Evolutionary conservation across 2,797 vertebrate genomes (phyloP).

Genomic region (Rhinogobio ventralis): DNA sequence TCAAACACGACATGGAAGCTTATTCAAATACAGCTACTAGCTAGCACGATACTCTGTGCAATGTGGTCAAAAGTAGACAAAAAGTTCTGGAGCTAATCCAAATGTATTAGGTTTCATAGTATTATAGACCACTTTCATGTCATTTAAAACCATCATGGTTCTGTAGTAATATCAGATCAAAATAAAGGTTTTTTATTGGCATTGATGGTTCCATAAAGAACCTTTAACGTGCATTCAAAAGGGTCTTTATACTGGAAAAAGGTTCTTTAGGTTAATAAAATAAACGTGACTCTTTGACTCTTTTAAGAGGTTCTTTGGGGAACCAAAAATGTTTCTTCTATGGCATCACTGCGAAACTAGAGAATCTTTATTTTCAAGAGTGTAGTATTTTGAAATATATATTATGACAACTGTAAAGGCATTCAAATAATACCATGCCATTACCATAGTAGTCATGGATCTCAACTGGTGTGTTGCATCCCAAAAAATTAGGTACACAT

Average conservation of each 20-base stretch:
- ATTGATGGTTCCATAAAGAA: too few species aligned
- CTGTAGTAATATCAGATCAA: neutral
- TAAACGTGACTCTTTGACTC: too few species aligned
- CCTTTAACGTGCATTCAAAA: too few species aligned
- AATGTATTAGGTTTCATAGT: neutral
- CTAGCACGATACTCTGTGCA: neutral
- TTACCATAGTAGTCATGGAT: neutral
- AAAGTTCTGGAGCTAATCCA: neutral
- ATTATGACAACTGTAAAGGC: neutral
- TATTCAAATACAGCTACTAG: slow-evolving; percentile 42
- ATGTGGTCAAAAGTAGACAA: slow-evolving; percentile 6
- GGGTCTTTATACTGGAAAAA: too few species aligned
- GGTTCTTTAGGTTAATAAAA: too few species aligned
- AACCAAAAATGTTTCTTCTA: too few species aligned
- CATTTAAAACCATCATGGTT: neutral
- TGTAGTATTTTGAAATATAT: neutral
- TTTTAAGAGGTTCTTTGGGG: too few species aligned
- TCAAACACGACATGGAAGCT: slow-evolving; percentile 18
- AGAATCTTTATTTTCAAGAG: too few species aligned
- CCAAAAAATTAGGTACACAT: neutral
- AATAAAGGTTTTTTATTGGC: too few species aligned
- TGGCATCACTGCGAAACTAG: too few species aligned
- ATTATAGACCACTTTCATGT: neutral
- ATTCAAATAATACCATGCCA: neutral
- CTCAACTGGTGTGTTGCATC: neutral